Evolutionary conservation across 2,797 vertebrate species (phyloP).

Genomic region (Lagodon rhomboides): DNA sequence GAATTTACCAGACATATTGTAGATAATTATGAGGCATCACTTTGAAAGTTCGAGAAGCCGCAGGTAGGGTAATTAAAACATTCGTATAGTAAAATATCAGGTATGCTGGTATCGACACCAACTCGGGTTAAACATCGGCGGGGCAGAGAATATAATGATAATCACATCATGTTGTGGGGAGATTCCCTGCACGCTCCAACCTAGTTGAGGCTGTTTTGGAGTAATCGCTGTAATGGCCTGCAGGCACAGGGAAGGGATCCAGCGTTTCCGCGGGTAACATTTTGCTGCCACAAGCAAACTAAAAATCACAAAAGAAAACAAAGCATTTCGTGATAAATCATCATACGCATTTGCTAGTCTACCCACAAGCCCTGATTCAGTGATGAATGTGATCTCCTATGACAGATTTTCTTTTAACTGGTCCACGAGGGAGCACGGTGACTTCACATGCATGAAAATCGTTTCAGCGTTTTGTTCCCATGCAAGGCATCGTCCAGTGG

Average conservation of each 20-base stretch:
- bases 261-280: background rate
- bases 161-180: background rate
- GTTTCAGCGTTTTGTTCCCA: background rate
- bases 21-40: background rate
- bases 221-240: background rate
- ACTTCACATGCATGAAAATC: constrained; percentile 4
- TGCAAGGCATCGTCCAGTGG: background rate
- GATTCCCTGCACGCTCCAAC: background rate
- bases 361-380: background rate
- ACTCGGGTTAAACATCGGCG: too few relatives aligned
- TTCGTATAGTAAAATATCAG: constrained; percentile 1
- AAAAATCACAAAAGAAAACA: constrained; percentile 5
- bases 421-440: background rate
- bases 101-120: background rate
- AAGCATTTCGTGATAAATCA: background rate
- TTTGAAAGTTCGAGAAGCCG: background rate
- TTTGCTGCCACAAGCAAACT: background rate
- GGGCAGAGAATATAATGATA: background rate
- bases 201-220: background rate
- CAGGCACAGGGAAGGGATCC: background rate
- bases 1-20: constrained; percentile 6
- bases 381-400: constrained; percentile 1
- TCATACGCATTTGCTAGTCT: constrained; percentile 10
- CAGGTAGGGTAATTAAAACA: background rate
- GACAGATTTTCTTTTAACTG: background rate